Evolutionary conservation across 2,113 vertebrate genomes (phyloP).

Genomic region (Centropus bengalensis): DNA sequence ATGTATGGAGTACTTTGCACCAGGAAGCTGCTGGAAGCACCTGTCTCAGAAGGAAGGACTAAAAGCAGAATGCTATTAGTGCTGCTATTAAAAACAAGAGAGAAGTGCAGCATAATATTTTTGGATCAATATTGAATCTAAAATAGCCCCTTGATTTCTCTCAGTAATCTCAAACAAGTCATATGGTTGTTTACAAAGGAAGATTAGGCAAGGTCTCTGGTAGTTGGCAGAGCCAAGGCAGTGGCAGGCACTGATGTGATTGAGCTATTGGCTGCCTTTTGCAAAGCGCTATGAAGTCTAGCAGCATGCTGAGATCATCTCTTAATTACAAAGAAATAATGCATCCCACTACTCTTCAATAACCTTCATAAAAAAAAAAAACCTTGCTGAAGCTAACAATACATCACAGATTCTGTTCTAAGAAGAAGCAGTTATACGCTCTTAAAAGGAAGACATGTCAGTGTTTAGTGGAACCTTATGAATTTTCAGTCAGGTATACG

Average conservation of each 20-base stretch:
- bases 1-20: not conserved
- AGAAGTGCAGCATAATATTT: not conserved
- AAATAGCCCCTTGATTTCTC: not conserved
- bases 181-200: not conserved
- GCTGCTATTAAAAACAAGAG: slow-evolving; percentile 24
- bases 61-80: slow-evolving; percentile 4
- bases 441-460: not conserved
- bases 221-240: not conserved
- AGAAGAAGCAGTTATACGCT: not conserved
- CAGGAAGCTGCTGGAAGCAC: not conserved
- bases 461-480: not conserved
- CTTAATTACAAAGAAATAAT: not conserved
- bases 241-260: accelerated
- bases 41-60: not conserved
- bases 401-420: not conserved
- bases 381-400: not conserved
- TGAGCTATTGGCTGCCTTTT: not conserved
- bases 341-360: not conserved
- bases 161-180: not conserved
- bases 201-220: not conserved
- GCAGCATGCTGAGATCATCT: not conserved
- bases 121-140: slow-evolving; percentile 41
- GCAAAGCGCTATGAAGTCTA: not conserved
- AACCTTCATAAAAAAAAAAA: not conserved
- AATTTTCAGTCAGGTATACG: not conserved